These are phyloP conservation scores for Laothoe populi DNA, from an alignment of 2,888 invertebrate species.

Conservation along the genomic window DNA sequence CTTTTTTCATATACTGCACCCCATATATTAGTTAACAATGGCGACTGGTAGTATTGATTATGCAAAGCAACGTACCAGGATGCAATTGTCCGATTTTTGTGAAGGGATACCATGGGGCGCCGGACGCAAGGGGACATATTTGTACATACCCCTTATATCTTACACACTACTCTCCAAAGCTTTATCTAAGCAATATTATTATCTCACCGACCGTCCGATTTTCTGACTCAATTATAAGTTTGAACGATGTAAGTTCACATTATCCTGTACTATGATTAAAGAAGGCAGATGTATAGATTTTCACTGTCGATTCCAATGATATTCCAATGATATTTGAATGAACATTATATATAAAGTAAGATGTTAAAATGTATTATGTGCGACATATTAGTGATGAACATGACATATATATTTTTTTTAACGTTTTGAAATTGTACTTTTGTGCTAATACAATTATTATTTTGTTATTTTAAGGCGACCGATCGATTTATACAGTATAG, in stretches of 20 bases:
- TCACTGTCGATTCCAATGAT: no score
- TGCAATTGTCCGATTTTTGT: constrained; percentile 78
- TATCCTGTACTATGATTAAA: no score
- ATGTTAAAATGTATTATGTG: no score
- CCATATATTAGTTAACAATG: constrained; percentile 58
- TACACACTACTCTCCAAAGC: constrained; percentile 31
- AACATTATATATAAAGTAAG: no score
- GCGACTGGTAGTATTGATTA: constrained; percentile 72
- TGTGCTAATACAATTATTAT: no score
- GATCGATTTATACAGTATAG: no score
- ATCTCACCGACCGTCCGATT: background rate
- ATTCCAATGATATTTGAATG: no score
- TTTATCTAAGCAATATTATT: constrained; percentile 18
- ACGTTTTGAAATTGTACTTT: no score
- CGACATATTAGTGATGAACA: no score
- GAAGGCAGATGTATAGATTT: no score
- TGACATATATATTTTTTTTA: no score
- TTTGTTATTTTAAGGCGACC: no score
- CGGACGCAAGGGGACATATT: constrained; percentile 57
- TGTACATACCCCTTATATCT: constrained; percentile 42
- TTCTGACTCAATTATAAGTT: background rate
- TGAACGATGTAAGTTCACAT: background rate
- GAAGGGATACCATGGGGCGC: constrained; percentile 58
- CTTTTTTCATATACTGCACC: constrained; percentile 55
- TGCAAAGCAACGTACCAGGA: constrained; percentile 70